Evolutionary conservation across 2,888 invertebrate genomes (phyloP).

Genomic region (Julus scanicus): DNA sequence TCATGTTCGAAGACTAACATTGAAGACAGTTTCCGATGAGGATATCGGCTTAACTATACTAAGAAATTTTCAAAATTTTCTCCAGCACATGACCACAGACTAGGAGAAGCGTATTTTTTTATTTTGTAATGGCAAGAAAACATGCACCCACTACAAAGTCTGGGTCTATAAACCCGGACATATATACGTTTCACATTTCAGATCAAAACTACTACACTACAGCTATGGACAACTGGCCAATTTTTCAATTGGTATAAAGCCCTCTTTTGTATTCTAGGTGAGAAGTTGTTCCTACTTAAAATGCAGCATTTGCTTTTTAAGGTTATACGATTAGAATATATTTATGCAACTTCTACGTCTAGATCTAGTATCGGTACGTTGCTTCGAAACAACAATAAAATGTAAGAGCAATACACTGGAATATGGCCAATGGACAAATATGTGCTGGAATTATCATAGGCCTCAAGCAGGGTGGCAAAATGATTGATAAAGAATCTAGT

Average conservation of each 20-base stretch:
- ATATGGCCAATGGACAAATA: background rate
- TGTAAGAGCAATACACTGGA: constrained; percentile 11
- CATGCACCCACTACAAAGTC: constrained; percentile 10
- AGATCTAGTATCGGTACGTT: background rate
- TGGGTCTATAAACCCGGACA: background rate
- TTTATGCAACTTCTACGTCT: background rate
- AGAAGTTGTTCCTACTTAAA: background rate
- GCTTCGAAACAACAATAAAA: background rate
- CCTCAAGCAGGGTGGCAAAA: background rate
- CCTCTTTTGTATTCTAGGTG: background rate
- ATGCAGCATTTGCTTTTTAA: background rate
- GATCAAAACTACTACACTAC: background rate
- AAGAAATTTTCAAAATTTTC: background rate
- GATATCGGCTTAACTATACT: background rate
- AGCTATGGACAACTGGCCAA: constrained; percentile 7
- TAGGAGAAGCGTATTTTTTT: background rate
- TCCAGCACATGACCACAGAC: background rate
- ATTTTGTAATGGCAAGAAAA: constrained; percentile 27
- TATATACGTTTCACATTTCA: background rate
- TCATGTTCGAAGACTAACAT: background rate
- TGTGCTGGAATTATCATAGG: background rate
- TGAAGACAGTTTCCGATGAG: background rate
- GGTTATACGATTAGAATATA: background rate
- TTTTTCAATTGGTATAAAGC: constrained; percentile 20
- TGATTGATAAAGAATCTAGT: background rate